Evolutionary conservation across 2,113 vertebrate species (phyloP).

Genomic region (Acanthisitta chloris): DNA sequence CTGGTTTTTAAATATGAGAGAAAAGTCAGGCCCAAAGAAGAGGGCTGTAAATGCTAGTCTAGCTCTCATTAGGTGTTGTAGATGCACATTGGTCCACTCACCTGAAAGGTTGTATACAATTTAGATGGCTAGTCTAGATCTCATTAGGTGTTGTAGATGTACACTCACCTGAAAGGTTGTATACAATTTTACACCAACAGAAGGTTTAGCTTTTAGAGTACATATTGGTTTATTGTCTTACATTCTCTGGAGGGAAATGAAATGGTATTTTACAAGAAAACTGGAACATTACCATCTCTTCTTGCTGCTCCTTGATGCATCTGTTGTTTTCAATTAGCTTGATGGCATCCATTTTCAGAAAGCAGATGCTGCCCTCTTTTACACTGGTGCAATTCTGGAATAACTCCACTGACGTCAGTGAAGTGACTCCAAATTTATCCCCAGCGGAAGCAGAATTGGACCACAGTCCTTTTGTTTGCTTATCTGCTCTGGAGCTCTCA

Average conservation of each 20-base stretch:
- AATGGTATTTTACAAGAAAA: constrained; percentile 56
- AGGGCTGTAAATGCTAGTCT: background rate
- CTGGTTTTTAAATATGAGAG: background rate
- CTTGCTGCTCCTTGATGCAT: constrained; percentile 58
- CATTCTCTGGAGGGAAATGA: constrained; percentile 20
- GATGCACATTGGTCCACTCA: background rate
- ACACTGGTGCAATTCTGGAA: constrained; percentile 32
- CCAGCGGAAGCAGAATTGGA: background rate
- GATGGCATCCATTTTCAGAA: constrained; percentile 73
- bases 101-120: background rate
- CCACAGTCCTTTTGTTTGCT: background rate
- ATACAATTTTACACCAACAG: background rate
- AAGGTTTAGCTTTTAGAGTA: background rate
- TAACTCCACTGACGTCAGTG: constrained; percentile 52
- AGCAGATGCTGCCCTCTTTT: constrained; percentile 66
- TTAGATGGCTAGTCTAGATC: background rate
- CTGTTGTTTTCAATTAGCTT: constrained; percentile 64
- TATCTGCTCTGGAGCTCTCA: background rate
- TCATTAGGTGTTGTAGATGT: background rate
- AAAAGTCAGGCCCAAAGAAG: background rate
- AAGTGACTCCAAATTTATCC: constrained; percentile 63
- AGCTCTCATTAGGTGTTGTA: background rate
- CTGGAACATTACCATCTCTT: constrained; percentile 29
- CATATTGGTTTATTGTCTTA: background rate
- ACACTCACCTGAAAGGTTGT: background rate